Conservation (phyloP, 2,113 vertebrate species). For the Camelus bactrianus region DNA sequence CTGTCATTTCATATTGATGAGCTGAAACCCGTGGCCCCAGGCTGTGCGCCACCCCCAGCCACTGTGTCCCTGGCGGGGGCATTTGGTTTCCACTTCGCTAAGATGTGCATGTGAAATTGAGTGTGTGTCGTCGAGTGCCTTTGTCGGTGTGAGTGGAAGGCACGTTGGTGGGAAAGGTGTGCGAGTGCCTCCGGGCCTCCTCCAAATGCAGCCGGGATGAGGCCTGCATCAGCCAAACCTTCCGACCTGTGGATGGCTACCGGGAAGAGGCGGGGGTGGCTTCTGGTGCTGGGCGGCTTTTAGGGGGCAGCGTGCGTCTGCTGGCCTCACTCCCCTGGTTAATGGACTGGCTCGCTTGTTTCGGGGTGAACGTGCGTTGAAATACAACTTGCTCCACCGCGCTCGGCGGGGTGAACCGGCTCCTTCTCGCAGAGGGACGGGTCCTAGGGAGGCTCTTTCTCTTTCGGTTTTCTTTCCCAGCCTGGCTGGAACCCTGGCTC, state of each 20-base stretch:
- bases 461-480: neutral
- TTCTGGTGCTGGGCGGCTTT: neutral
- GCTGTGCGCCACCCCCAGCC: neutral
- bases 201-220: rapidly evolving
- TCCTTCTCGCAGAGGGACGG: too few species aligned
- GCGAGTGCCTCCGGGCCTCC: neutral
- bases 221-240: neutral
- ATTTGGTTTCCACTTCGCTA: neutral
- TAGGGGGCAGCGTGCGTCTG: neutral
- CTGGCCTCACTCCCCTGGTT: neutral
- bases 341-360: neutral
- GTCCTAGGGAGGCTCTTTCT: neutral
- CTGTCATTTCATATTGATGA: neutral
- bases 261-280: neutral
- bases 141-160: neutral
- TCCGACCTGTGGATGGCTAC: neutral
- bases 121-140: neutral
- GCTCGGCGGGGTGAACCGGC: neutral
- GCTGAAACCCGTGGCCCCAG: neutral
- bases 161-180: neutral
- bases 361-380: neutral
- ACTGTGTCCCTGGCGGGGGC: neutral
- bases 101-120: neutral
- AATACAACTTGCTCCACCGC: neutral
- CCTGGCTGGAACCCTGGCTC: neutral